phyloP scores from a whole-genome alignment of 2,888 invertebrate species.

The Neoscelio sp. region DNA sequence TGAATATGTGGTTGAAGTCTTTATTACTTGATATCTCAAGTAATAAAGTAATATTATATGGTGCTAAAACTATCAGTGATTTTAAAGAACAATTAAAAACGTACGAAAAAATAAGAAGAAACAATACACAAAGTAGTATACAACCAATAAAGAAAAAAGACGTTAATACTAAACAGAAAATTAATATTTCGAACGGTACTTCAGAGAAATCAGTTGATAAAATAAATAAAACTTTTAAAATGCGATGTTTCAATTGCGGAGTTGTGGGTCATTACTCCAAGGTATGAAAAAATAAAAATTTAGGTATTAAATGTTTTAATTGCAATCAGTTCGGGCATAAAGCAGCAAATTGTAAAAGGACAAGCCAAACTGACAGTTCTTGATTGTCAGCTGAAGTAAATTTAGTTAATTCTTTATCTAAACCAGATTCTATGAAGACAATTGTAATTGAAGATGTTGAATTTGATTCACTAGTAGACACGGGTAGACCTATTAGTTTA shows the following conservation, averaged over 20 bases:
- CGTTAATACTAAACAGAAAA: neutral
- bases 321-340: neutral
- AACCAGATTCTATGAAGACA: conserved; percentile 1
- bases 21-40: conserved; percentile 1
- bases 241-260: too few species aligned
- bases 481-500: conserved; percentile 8
- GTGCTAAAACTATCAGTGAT: conserved; percentile 3
- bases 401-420: conserved; percentile 4
- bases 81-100: conserved; percentile 26
- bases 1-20: conserved; percentile 9
- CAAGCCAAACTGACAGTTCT: neutral
- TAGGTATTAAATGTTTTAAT: neutral
- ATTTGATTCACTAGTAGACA: conserved; percentile 7
- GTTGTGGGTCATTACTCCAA: too few species aligned
- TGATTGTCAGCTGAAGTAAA: conserved; percentile 2
- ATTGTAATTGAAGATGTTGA: neutral
- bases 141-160: neutral
- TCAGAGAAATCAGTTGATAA: conserved; percentile 1
- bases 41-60: conserved; percentile 25
- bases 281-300: too few species aligned
- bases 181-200: neutral
- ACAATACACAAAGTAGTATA: neutral
- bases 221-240: neutral
- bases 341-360: neutral
- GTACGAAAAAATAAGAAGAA: conserved; percentile 15